Evolutionary conservation across 1,140 invertebrate species (phyloP), one percentile per base, ranked within the genome.

Genomic region (Ptiloglossa arizonensis): DNA sequence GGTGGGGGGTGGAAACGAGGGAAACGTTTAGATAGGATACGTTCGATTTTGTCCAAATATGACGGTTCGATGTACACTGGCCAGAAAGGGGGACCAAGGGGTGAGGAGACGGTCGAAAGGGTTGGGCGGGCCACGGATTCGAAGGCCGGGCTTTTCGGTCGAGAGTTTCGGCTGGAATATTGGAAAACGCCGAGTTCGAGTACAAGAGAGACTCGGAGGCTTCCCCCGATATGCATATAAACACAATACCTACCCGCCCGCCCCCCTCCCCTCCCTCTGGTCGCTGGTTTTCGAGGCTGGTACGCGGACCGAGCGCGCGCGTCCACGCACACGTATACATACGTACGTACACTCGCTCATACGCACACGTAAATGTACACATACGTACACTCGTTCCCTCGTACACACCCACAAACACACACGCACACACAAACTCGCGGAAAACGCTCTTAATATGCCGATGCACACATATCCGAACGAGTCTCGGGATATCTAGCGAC

Each of bases 11-110:
- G 63, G 63, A 74, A 56, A 75, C 64, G 72, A 72, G 57, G 57
- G 8, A 81, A 75, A 83, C 82, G 82, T 85, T 85, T 85, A 85
- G 83, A 79, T 81, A 75, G 83, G 79, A 85, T 85, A 86, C 82
- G 84, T 86, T 86, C 82, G 83, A 86, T 86, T 86, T 82, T 85
- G 82, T 82, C 71, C 84, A 84, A 86, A 86, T 86, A 86, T 86
- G 84, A 86, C 84, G 84, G 84, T 81, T 85, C 75, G 80, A 78
- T 78, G 82, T 83, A 85, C 72, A 81, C 64, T 57, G 82, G 66
- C 56, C 80, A 67, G 63, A 71, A 56, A 57, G 32, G 57, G 38
- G 63, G 63, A 24, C 5, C 32, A 48, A 76, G 76, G 63, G 64
- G 24, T n/a, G 66, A 38, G 50, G 52, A 50, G 46, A 48, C 15